Conservation (phyloP, 2,113 vertebrate species). For the Coreoperca whiteheadi region DNA sequence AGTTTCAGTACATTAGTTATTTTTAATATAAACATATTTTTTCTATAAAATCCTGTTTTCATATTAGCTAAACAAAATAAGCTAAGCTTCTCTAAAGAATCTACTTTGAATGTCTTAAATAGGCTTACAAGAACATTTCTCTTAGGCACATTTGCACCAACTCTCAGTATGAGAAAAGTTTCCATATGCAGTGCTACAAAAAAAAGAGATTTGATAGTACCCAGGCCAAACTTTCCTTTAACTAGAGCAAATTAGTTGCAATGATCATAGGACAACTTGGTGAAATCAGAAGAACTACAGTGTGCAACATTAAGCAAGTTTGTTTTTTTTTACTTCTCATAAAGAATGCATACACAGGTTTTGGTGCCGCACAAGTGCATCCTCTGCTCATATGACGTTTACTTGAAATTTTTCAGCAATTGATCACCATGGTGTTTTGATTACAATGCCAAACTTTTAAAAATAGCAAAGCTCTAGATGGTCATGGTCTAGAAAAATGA, state of each 20-base stretch:
- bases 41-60: too few species aligned
- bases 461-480: conserved; percentile 34
- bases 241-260: not conserved
- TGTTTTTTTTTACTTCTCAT: not conserved
- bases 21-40: too few species aligned
- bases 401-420: not conserved
- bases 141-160: not conserved
- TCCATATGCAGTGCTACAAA: not conserved
- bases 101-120: too few species aligned
- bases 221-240: not conserved
- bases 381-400: not conserved
- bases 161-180: not conserved
- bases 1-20: too few species aligned
- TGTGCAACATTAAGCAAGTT: not conserved
- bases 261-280: not conserved
- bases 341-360: not conserved
- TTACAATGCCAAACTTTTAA: conserved; percentile 27
- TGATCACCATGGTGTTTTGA: conserved; percentile 29
- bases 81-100: too few species aligned
- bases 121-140: not conserved
- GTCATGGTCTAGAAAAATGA: conserved; percentile 34
- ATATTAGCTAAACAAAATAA: too few species aligned
- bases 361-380: not conserved
- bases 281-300: not conserved
- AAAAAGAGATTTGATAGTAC: not conserved